A percentile compares a stretch with the other conserved stretches of the same genome.
Evolutionary conservation across 2,113 vertebrate species (phyloP).

Genomic region (Ochotona curzoniae): DNA sequence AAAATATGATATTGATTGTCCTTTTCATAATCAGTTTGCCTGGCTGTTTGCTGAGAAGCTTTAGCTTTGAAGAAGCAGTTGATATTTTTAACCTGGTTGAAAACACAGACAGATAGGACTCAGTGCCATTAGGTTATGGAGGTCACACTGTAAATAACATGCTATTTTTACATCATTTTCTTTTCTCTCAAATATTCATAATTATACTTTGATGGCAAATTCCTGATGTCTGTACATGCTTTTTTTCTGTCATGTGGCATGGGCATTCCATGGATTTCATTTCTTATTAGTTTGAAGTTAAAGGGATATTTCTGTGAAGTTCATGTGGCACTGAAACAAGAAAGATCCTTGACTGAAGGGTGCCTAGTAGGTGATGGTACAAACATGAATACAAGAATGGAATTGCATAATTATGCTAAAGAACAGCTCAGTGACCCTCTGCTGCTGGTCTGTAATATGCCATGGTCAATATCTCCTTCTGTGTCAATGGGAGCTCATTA

Average conservation of each 20-base stretch:
- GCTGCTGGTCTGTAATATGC: constrained; percentile 85
- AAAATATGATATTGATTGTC: constrained; percentile 24
- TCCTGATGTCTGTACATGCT: background rate
- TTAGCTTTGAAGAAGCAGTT: background rate
- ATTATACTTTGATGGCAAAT: background rate
- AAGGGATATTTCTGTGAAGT: constrained; percentile 19
- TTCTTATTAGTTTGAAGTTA: background rate
- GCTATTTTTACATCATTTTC: constrained; percentile 45
- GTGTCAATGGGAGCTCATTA: constrained; percentile 91
- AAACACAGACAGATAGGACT: background rate
- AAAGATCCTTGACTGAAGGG: background rate
- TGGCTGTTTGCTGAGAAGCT: background rate
- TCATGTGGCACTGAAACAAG: background rate
- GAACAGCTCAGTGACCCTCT: constrained; percentile 78
- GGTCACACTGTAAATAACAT: background rate
- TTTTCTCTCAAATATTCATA: constrained; percentile 15
- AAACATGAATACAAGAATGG: constrained; percentile 73
- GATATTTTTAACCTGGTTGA: constrained; percentile 38
- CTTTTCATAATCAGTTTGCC: constrained; percentile 30
- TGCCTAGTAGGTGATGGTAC: constrained; percentile 1
- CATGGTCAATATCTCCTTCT: constrained; percentile 85
- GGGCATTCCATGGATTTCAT: constrained; percentile 10
- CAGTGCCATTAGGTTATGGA: background rate
- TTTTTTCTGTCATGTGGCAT: background rate
- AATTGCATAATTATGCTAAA: constrained; percentile 67